A percentile compares a stretch with the other conserved stretches of the same genome.
Evolutionary conservation across 30 jellyfish, hydroid and myxozoan genomes (phyloP).

Genomic region (Phacellophora camtschatica): DNA sequence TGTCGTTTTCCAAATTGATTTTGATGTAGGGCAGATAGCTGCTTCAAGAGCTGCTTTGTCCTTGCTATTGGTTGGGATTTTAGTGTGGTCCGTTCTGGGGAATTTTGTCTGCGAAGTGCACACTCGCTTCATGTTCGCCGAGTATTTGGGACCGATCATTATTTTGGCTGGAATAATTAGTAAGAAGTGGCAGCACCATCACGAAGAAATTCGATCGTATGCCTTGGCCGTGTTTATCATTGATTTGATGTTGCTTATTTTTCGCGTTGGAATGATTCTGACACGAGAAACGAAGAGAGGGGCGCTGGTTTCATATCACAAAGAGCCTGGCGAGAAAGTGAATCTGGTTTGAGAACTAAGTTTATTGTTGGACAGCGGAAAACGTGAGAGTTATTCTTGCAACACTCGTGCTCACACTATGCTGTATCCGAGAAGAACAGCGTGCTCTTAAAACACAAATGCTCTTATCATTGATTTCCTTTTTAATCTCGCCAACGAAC

Average conservation of each 20-base stretch:
- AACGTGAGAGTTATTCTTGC: no score
- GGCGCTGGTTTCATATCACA: not conserved
- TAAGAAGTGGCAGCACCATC: conserved; percentile 29
- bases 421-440: no score
- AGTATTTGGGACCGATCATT: conserved; percentile 1
- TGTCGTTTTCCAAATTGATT: conserved; percentile 23
- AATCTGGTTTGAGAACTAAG: conserved; percentile 19
- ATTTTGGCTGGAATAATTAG: conserved; percentile 28
- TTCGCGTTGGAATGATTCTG: conserved; percentile 25
- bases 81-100: conserved; percentile 21
- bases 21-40: not conserved
- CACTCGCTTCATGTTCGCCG: conserved; percentile 46
- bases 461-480: no score
- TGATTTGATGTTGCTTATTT: conserved; percentile 5
- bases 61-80: not conserved
- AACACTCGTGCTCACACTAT: no score
- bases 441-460: no score
- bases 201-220: conserved; percentile 28
- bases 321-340: conserved; percentile 26
- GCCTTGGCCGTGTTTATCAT: conserved; percentile 31
- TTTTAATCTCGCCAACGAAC: no score
- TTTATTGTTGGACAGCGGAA: no score
- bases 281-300: conserved; percentile 23
- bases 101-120: conserved; percentile 1
- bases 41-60: conserved; percentile 33